Conservation (phyloP, 2,113 vertebrate genomes). For the Petrocephalus microphthalmus region DNA sequence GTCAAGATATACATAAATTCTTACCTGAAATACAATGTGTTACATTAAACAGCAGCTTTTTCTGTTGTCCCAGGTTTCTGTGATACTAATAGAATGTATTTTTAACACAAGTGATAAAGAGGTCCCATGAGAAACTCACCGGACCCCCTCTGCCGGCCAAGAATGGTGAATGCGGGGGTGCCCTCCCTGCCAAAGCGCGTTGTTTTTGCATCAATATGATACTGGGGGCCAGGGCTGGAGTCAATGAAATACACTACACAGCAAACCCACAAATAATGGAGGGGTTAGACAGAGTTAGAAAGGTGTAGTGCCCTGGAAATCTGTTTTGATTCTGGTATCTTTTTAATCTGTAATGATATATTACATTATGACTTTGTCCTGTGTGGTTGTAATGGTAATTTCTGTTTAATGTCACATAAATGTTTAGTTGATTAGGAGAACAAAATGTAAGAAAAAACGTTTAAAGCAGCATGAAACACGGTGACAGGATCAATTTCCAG, state of each 20-base stretch:
- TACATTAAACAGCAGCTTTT: not conserved
- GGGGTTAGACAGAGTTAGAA: not conserved
- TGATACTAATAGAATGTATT: not conserved
- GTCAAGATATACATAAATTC: not conserved
- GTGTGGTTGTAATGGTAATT: not conserved
- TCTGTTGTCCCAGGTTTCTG: not conserved
- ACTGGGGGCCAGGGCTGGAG: slow-evolving; percentile 75
- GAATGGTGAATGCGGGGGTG: slow-evolving; percentile 74
- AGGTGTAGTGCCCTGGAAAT: not conserved
- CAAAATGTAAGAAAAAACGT: not conserved
- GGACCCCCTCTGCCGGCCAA: slow-evolving; percentile 54
- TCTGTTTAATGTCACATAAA: not conserved
- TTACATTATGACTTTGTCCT: not conserved
- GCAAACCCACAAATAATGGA: not conserved
- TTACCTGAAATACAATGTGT: not conserved
- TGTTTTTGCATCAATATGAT: slow-evolving; percentile 66
- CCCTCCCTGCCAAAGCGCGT: slow-evolving; percentile 74
- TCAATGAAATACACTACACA: slow-evolving; percentile 61
- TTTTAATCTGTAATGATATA: not conserved
- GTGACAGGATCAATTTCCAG: not conserved
- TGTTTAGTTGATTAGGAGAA: not conserved
- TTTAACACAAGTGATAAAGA: not conserved
- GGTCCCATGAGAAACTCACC: slow-evolving; percentile 39
- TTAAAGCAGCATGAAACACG: not conserved
- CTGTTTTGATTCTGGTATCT: not conserved